A percentile compares a stretch with the other conserved stretches of the same genome.
Conservation (phyloP, 2,113 vertebrate genomes). For the Euleptes europaea region DNA sequence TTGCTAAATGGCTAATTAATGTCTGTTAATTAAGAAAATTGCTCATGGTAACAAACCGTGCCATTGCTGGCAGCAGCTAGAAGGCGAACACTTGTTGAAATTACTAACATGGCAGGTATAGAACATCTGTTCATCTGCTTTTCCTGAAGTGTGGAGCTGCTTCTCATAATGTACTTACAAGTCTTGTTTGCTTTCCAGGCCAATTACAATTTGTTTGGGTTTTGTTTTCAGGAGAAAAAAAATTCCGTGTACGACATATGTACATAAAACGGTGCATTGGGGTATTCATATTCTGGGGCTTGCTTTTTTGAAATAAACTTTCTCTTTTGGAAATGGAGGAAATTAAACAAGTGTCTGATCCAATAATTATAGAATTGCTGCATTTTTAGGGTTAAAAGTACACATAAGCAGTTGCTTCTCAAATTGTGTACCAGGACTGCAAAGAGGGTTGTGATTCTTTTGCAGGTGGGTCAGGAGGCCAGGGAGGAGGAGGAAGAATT, state of each 20-base stretch:
- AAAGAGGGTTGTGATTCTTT: no score
- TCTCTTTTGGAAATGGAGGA: background rate
- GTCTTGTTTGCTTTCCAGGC: constrained; percentile 58
- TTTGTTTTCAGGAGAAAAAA: background rate
- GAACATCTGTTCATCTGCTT: constrained; percentile 77
- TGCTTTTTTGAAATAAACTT: constrained; percentile 28
- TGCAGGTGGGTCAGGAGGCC: no score
- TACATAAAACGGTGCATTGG: constrained; percentile 25
- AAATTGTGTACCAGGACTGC: no score
- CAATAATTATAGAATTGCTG: background rate
- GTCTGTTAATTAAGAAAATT: constrained; percentile 96
- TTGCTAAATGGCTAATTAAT: constrained; percentile 97
- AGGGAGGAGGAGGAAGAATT: no score
- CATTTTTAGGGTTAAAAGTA: background rate
- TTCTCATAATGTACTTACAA: constrained; percentile 67
- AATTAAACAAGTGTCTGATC: constrained; percentile 22
- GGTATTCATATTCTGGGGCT: constrained; percentile 33
- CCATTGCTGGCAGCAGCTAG: constrained; percentile 85
- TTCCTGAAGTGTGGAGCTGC: constrained; percentile 70
- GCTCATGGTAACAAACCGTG: constrained; percentile 91
- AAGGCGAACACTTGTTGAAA: constrained; percentile 87
- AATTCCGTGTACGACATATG: background rate
- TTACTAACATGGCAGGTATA: constrained; percentile 83
- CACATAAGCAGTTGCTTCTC: no score
- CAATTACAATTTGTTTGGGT: constrained; percentile 51